Evolutionary conservation across 2,888 invertebrate genomes (phyloP).

Genomic region (Eristalis intricaria): DNA sequence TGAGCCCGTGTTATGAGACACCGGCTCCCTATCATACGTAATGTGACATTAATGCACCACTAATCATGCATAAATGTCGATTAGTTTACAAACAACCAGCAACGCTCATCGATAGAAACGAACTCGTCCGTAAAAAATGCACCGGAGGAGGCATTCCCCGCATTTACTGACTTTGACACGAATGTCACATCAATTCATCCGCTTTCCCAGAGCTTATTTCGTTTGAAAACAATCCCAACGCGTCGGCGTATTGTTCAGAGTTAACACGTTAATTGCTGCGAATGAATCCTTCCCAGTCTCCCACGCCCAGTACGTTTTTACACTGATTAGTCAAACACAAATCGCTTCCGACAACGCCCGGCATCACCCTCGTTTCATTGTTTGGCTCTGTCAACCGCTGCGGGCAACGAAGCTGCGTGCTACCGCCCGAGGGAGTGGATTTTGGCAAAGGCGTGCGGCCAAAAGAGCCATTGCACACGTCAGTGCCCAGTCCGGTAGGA

Average conservation of each 20-base stretch:
- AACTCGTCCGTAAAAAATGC: not conserved
- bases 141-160: not conserved
- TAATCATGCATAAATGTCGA: no score
- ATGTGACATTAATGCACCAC: no score
- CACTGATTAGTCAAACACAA: constrained; percentile 51
- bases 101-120: not conserved
- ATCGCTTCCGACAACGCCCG: constrained; percentile 22
- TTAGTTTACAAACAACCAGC: no score
- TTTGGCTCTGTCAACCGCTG: constrained; percentile 49
- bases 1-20: no score
- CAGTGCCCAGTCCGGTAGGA: constrained; percentile 25
- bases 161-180: not conserved
- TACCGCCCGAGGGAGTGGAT: constrained; percentile 33
- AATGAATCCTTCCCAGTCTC: not conserved
- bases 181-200: not conserved
- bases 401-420: constrained; percentile 23
- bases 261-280: not conserved
- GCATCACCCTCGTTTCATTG: constrained; percentile 46
- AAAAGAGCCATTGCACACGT: constrained; percentile 66
- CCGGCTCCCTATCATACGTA: no score
- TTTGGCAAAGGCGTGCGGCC: constrained; percentile 52
- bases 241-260: not conserved
- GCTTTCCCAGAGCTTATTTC: not conserved
- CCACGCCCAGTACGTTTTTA: not conserved
- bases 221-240: not conserved